Conservation (phyloP, 2,113 vertebrate genomes). For the Ceyx melanurus region DNA sequence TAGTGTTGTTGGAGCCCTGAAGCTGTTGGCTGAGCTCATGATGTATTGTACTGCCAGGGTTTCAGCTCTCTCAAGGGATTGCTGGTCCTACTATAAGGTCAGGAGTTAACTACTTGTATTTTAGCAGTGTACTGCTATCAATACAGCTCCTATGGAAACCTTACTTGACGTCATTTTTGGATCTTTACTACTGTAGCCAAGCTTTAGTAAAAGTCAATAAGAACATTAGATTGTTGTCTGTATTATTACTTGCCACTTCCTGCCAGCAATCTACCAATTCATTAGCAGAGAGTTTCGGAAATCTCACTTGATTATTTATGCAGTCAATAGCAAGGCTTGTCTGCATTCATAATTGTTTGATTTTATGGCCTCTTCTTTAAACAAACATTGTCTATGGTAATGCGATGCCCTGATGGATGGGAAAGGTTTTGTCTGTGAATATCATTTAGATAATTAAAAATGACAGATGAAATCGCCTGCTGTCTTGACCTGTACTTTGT, state of each 20-base stretch:
- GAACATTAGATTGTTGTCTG: conserved; percentile 85
- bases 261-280: conserved; percentile 88
- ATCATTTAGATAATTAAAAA: conserved; percentile 99
- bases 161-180: conserved; percentile 81
- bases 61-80: conserved; percentile 73
- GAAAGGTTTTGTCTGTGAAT: conserved; percentile 94
- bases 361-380: conserved; percentile 96
- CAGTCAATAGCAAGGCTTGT: conserved; percentile 92
- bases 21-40: conserved; percentile 73
- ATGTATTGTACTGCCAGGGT: conserved; percentile 74
- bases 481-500: conserved; percentile 94
- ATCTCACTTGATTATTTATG: conserved; percentile 90
- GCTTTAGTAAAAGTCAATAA: conserved; percentile 88
- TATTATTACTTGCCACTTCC: conserved; percentile 88
- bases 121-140: conserved; percentile 79
- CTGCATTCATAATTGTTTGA: conserved; percentile 99
- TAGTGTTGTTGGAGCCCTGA: conserved; percentile 55
- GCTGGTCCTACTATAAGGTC: conserved; percentile 78
- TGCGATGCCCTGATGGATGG: conserved; percentile 92
- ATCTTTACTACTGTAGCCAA: conserved; percentile 74
- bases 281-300: conserved; percentile 90
- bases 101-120: conserved; percentile 85
- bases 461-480: conserved; percentile 96
- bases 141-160: conserved; percentile 84
- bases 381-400: conserved; percentile 99